Conservation (phyloP, 2,113 vertebrate species). For the Edolisoma coerulescens region DNA sequence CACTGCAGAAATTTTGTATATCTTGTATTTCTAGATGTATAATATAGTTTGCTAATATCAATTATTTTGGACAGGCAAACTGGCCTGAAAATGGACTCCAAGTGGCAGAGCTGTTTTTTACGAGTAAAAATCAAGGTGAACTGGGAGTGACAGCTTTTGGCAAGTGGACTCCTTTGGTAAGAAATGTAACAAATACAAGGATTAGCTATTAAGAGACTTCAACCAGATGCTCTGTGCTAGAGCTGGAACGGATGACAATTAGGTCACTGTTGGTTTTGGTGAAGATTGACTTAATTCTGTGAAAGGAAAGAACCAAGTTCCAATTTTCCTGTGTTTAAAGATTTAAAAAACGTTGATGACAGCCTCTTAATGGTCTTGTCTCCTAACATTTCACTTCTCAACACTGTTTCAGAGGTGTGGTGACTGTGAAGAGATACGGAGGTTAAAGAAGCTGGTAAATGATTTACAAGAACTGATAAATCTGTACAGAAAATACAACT, state of each 20-base stretch:
- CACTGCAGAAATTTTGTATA: neutral
- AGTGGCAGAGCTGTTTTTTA: constrained; percentile 84
- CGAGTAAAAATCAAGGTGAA: constrained; percentile 58
- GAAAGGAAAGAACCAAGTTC: neutral
- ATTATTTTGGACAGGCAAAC: constrained; percentile 73
- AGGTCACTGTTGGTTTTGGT: neutral
- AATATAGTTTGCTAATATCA: neutral
- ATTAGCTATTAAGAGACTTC: neutral
- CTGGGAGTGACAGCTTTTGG: constrained; percentile 74
- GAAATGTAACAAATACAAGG: neutral
- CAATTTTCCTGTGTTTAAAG: neutral
- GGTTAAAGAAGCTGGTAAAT: constrained; percentile 80
- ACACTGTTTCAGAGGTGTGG: constrained; percentile 73
- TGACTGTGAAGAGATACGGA: constrained; percentile 77
- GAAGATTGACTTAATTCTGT: neutral
- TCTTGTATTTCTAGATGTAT: neutral
- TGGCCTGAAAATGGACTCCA: constrained; percentile 96
- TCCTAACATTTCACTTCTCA: neutral
- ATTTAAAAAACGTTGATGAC: neutral
- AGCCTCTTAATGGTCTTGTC: neutral
- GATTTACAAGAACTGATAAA: constrained; percentile 82
- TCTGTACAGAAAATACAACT: constrained; percentile 87
- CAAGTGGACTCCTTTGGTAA: constrained; percentile 82
- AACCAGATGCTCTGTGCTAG: neutral
- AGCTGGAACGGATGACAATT: neutral